These are phyloP conservation scores for Rhombomys opimus DNA, from an alignment of 2,113 vertebrate genomes.

Conservation along the genomic window DNA sequence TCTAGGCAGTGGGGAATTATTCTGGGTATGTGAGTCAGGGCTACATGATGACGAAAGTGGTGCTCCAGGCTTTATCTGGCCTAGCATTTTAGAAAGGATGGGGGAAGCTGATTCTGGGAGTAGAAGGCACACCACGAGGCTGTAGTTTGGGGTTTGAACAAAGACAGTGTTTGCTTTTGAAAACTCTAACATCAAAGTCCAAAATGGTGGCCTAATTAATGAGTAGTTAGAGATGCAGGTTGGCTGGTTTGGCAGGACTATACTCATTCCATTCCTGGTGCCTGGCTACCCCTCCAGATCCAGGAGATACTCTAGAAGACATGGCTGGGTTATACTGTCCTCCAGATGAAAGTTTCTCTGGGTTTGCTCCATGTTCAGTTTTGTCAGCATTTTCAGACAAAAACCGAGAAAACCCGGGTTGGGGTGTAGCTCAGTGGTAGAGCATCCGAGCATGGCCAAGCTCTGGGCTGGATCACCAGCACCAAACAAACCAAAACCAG, in stretches of 20 bases:
- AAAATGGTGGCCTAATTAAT: neutral
- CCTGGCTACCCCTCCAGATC: neutral
- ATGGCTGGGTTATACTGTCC: neutral
- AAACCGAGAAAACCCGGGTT: neutral
- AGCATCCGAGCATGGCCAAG: neutral
- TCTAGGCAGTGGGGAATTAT: neutral
- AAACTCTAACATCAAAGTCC: constrained; percentile 27
- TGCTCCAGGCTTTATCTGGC: constrained; percentile 42
- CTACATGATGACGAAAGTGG: neutral
- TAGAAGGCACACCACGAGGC: neutral
- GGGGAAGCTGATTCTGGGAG: neutral
- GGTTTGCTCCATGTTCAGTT: neutral
- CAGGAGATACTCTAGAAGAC: neutral
- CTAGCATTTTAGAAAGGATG: constrained; percentile 13
- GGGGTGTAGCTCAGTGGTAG: neutral
- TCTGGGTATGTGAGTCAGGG: constrained; percentile 41
- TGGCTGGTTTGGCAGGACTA: neutral
- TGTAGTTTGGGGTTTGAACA: neutral
- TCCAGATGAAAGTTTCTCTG: neutral
- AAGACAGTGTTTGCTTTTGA: constrained; percentile 1
- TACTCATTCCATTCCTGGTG: neutral
- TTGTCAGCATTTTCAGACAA: constrained; percentile 36
- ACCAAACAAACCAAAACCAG: neutral
- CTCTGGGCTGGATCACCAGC: neutral
- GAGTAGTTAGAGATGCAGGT: neutral